These are phyloP conservation scores for Crocallis elinguaria DNA, from an alignment of 2,888 invertebrate genomes.

Conservation along the genomic window DNA sequence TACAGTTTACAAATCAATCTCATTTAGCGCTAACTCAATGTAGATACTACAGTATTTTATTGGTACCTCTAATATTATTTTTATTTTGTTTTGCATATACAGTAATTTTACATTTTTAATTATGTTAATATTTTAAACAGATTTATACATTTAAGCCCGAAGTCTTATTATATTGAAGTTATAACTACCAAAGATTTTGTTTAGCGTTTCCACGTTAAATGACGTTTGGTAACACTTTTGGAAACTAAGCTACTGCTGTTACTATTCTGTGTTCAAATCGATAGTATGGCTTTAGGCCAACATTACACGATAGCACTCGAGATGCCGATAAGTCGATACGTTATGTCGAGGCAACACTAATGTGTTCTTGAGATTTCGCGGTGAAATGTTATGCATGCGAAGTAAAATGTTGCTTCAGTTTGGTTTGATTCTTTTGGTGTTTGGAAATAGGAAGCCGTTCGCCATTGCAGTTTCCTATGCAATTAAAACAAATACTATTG, in stretches of 20 bases:
- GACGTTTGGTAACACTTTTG: background rate
- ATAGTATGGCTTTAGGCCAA: conserved; percentile 55
- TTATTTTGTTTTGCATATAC: no score
- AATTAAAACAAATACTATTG: background rate
- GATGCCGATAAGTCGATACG: conserved; percentile 47
- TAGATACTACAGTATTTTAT: no score
- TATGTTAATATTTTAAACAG: no score
- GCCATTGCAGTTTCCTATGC: background rate
- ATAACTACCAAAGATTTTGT: no score
- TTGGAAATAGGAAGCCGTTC: background rate
- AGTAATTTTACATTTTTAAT: no score
- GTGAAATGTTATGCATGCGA: conserved; percentile 1
- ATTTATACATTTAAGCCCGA: no score
- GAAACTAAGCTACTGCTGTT: background rate
- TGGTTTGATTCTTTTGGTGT: background rate
- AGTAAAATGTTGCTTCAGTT: background rate
- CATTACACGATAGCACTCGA: conserved; percentile 43
- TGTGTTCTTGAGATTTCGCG: conserved; percentile 1
- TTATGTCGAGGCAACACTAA: conserved; percentile 44
- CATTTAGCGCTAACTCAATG: no score
- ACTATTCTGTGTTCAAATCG: conserved; percentile 24
- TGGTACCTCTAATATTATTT: no score
- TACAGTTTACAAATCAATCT: no score
- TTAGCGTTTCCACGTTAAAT: background rate
- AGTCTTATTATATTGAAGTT: no score